These are phyloP conservation scores for Perodicticus potto DNA, from an alignment of 2,797 vertebrate species.

Conservation along the genomic window DNA sequence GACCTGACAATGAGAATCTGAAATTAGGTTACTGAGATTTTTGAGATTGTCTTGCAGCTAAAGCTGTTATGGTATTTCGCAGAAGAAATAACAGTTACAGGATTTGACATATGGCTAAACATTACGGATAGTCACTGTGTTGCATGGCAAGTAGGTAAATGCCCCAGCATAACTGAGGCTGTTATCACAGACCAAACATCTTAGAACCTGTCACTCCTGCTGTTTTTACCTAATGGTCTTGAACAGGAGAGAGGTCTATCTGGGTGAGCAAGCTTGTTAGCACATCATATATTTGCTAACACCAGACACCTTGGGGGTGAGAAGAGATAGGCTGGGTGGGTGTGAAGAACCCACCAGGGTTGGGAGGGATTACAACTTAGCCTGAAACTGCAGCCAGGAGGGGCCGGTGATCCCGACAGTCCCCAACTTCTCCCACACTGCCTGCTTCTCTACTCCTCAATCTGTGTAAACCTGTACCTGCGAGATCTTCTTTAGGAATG, in stretches of 20 bases:
- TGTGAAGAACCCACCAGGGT: too few species aligned
- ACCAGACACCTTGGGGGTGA: background rate
- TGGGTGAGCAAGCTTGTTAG: background rate
- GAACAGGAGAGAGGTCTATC: background rate
- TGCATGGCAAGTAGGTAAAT: background rate
- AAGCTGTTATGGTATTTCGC: background rate
- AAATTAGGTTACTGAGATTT: background rate
- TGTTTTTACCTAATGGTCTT: background rate
- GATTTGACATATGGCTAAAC: background rate
- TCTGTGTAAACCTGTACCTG: background rate
- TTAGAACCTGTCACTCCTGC: background rate
- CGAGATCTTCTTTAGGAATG: background rate
- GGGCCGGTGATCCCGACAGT: background rate
- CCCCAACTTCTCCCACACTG: background rate
- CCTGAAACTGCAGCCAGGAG: background rate
- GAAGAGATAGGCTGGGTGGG: background rate
- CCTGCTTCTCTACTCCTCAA: background rate
- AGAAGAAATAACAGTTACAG: background rate
- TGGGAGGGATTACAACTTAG: background rate
- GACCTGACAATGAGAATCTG: accelerated
- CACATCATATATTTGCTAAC: background rate
- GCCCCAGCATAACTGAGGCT: background rate
- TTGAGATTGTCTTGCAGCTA: background rate
- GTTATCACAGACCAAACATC: background rate
- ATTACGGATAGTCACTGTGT: background rate